Base-by-base conservation (phyloP, 2,113 vertebrate species). In the Leptodactylus fuscus region DNA sequence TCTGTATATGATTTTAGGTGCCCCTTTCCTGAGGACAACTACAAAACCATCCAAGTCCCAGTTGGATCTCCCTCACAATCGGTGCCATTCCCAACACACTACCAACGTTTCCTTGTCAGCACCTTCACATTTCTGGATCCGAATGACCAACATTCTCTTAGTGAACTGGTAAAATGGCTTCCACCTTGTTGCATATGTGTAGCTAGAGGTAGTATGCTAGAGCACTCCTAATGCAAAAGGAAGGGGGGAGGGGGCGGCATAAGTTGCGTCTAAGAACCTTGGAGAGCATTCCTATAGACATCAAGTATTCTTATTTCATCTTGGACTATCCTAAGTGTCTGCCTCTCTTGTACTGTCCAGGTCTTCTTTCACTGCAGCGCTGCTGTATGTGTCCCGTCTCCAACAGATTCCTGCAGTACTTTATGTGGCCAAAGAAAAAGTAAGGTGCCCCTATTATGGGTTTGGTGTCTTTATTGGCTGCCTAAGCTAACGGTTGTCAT, bases 21-120 rank as follows among this genome's bases (percentile, higher is more conserved):
- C 15, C 93, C 94, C 1, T 93, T 90, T 1, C 0, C 78, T 0
- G 92, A 92, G 5, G 93, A 95, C 65, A 91, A 88, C 81, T 94
- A 94, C 83, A 87, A 83, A 87, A 94, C 93, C 0, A 87, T 62
- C 70, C 34, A 92, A 2, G 58, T 91, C 1, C 69, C 91, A 0
- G 0, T 88, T 44, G 89, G 90, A 0, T 87, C 88, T 0, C n/a
- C 85, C 20, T 81, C 89, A 0, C 65, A 10, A 0, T 87, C 89
- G 51, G 12, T 91, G 60, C 88, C 83, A 4, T 92, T 92, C 87
- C 90, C 88, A 0, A 90, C 88, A 13, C 91, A 93, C 82, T 87
- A 92, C 78, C 92, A 89, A 38, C 88, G 88, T 16, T 94, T 94
- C 1, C 76, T 75, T 0, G 22, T 94, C 1, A 85, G 90, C 73